Conservation (phyloP, 2,888 invertebrate genomes). For the Exocentrus adspersus region DNA sequence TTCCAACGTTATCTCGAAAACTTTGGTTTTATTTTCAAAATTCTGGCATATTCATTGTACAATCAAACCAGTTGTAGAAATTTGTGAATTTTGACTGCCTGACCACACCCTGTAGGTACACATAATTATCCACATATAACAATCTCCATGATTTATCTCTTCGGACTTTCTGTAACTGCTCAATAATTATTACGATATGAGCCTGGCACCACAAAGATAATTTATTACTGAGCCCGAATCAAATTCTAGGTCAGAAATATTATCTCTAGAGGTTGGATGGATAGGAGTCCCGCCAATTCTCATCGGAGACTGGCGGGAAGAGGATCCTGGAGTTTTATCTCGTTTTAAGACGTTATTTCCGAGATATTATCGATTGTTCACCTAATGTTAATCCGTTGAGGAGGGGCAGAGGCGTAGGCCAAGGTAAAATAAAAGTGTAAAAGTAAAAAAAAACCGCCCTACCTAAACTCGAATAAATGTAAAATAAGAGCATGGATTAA, state of each 20-base stretch:
- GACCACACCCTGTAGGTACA: too few relatives aligned
- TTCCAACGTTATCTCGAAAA: too few relatives aligned
- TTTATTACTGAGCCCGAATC: conserved; percentile 11
- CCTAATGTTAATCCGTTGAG: not conserved
- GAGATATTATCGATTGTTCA: conserved; percentile 5
- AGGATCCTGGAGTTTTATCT: conserved; percentile 13
- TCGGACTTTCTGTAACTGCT: not conserved
- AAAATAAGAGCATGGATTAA: too few relatives aligned
- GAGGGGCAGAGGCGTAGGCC: not conserved
- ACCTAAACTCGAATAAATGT: too few relatives aligned
- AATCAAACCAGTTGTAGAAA: too few relatives aligned
- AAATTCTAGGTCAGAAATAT: conserved; percentile 12
- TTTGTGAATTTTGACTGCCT: too few relatives aligned
- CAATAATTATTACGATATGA: conserved; percentile 6
- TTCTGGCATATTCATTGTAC: too few relatives aligned
- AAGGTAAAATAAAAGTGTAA: too few relatives aligned
- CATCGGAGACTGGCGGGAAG: conserved; percentile 18
- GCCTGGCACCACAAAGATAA: conserved; percentile 6
- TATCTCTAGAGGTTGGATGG: conserved; percentile 1
- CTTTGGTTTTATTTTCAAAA: too few relatives aligned
- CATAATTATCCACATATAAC: too few relatives aligned
- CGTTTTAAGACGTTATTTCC: conserved; percentile 1
- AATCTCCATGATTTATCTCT: too few relatives aligned
- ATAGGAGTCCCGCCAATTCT: conserved; percentile 17
- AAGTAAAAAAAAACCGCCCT: too few relatives aligned